These are phyloP conservation scores for Drosophila colorata DNA, from an alignment of 2,888 invertebrate species.

Conservation along the genomic window DNA sequence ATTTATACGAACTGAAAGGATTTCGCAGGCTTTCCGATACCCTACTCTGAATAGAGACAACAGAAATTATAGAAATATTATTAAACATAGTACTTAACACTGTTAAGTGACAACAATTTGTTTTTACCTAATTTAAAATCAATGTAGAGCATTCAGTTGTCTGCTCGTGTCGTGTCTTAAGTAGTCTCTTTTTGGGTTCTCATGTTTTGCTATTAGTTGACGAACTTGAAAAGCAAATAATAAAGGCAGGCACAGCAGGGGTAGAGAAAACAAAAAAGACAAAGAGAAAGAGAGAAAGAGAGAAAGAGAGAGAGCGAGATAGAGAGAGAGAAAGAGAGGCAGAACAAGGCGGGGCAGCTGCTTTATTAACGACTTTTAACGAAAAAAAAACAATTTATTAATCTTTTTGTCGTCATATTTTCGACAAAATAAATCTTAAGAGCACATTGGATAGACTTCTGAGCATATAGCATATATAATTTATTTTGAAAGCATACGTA, in stretches of 20 bases:
- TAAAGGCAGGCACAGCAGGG: constrained; percentile 11
- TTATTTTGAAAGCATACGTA: constrained; percentile 76
- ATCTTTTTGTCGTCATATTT: constrained; percentile 59
- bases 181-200: constrained; percentile 2
- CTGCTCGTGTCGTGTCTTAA: neutral
- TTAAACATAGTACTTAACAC: too few species aligned
- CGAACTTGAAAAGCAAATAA: constrained; percentile 56
- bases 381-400: constrained; percentile 32
- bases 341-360: constrained; percentile 41
- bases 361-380: constrained; percentile 45
- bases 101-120: neutral
- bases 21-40: constrained; percentile 20
- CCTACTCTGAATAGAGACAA: neutral
- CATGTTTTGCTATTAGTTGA: constrained; percentile 40
- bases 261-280: constrained; percentile 14
- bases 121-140: neutral
- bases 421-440: constrained; percentile 67
- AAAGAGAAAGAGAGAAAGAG: neutral
- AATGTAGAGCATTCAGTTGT: constrained; percentile 20
- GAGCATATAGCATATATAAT: constrained; percentile 55
- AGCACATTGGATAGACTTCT: constrained; percentile 25
- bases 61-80: too few species aligned
- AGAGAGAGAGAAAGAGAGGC: constrained; percentile 13
- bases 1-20: constrained; percentile 38
- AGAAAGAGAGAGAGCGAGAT: neutral